Evolutionary conservation across 2,113 vertebrate genomes (phyloP).

Genomic region (Poeciliopsis prolifica): DNA sequence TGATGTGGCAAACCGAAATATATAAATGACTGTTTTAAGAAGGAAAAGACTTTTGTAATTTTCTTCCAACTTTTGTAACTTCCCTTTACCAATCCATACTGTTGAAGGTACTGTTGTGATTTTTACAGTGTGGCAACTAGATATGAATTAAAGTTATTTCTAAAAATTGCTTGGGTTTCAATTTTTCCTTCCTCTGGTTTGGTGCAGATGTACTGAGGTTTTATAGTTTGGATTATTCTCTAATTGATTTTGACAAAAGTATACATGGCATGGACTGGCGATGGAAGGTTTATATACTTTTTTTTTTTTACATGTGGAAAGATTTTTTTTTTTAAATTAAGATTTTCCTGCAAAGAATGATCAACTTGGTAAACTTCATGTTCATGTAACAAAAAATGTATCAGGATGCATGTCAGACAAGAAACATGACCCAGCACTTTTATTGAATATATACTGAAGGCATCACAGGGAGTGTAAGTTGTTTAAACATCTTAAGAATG

Average conservation of each 20-base stretch:
- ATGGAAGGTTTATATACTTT: no score
- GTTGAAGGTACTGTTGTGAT: slow-evolving; percentile 59
- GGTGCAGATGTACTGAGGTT: neutral
- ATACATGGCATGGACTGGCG: no score
- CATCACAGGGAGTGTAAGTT: slow-evolving; percentile 19
- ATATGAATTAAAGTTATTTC: slow-evolving; percentile 49
- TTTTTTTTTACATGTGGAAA: no score
- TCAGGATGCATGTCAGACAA: slow-evolving; percentile 27
- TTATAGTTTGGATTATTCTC: neutral
- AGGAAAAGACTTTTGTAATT: slow-evolving; percentile 70
- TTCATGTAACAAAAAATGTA: neutral
- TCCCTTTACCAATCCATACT: slow-evolving; percentile 56
- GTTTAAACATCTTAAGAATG: slow-evolving; percentile 5
- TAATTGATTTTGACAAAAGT: no score
- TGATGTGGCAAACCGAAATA: slow-evolving; percentile 37
- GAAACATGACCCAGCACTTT: slow-evolving; percentile 42
- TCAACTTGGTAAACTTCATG: neutral
- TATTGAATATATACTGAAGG: slow-evolving; percentile 37
- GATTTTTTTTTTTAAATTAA: neutral
- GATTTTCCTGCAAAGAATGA: neutral
- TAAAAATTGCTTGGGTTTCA: slow-evolving; percentile 23
- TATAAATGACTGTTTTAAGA: slow-evolving; percentile 65
- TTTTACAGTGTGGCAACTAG: slow-evolving; percentile 49
- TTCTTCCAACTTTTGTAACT: slow-evolving; percentile 76
- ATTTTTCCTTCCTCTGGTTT: neutral